Conservation (phyloP, 92 coral and sea anemone genomes). For the Galaxea fascicularis region DNA sequence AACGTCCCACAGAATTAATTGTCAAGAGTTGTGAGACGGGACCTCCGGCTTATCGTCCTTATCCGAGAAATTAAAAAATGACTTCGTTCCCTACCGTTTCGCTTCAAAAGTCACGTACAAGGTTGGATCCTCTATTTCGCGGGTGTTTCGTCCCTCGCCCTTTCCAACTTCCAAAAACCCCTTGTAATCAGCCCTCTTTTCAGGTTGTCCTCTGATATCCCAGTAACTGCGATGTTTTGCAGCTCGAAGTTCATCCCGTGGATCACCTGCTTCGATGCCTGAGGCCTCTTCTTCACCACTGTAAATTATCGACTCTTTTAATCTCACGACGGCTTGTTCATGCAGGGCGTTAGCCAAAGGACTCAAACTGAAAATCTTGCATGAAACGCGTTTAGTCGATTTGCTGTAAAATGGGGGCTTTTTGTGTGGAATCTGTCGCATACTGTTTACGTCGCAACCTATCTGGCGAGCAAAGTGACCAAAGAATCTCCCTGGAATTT, state of each 20-base stretch:
- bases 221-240: slow-evolving; percentile 13
- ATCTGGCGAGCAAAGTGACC: slow-evolving; percentile 1
- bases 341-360: neutral
- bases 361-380: neutral
- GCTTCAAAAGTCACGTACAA: too few species aligned
- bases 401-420: neutral
- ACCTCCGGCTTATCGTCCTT: too few species aligned
- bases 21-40: too few species aligned
- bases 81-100: too few species aligned
- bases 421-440: slow-evolving; percentile 16
- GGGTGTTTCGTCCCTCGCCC: slow-evolving; percentile 12
- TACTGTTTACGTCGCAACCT: slow-evolving; percentile 23
- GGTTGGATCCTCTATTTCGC: slow-evolving; percentile 15
- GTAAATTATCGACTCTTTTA: neutral
- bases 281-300: slow-evolving; percentile 12
- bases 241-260: slow-evolving; percentile 12
- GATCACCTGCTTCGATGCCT: neutral
- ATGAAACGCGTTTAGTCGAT: neutral
- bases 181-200: slow-evolving; percentile 19
- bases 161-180: neutral
- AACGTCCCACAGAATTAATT: too few species aligned
- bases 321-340: neutral
- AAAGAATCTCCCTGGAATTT: slow-evolving; percentile 20
- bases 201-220: neutral
- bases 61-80: too few species aligned